phyloP scores from a whole-genome alignment of 2,113 vertebrate genomes.

The Delphinus delphis region DNA sequence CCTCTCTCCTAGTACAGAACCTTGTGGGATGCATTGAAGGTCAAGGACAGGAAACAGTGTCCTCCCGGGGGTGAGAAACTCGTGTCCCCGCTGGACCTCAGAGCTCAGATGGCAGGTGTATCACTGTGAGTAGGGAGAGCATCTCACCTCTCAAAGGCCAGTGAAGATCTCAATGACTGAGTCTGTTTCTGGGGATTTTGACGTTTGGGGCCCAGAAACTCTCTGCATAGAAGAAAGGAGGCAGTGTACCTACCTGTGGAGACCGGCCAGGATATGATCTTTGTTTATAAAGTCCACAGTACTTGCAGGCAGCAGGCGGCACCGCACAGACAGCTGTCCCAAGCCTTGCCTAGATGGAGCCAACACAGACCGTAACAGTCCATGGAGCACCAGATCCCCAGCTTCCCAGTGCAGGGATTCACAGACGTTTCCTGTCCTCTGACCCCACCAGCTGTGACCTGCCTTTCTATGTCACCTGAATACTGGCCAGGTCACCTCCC shows the following conservation, averaged over 20 bases:
- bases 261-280: background rate
- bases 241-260: background rate
- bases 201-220: background rate
- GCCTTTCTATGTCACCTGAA: background rate
- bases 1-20: background rate
- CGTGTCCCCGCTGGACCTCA: fast-evolving
- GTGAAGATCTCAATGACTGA: background rate
- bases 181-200: background rate
- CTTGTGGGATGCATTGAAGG: background rate
- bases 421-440: background rate
- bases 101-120: background rate
- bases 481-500: too few relatives aligned
- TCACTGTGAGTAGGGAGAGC: background rate
- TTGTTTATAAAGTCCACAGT: background rate
- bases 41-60: background rate
- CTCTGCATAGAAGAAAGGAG: background rate
- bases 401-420: background rate
- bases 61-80: background rate
- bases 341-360: background rate
- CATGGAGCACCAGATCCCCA: background rate
- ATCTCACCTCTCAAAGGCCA: background rate
- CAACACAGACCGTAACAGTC: background rate
- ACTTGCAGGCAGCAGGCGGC: background rate
- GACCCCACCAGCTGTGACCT: background rate
- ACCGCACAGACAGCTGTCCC: background rate